Evolutionary conservation across 2,797 vertebrate species (phyloP).

Genomic region (Pseudomugil tenellus): DNA sequence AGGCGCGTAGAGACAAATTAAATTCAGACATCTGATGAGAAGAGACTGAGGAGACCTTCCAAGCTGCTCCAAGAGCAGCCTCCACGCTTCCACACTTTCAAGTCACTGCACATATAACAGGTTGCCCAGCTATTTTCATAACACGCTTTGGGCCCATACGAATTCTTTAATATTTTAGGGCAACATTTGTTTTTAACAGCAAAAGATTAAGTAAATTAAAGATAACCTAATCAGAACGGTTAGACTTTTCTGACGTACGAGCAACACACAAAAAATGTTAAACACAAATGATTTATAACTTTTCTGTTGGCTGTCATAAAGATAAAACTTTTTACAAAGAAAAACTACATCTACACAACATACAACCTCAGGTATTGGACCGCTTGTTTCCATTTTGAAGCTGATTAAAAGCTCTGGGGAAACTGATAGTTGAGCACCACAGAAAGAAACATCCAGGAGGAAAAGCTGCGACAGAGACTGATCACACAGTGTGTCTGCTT

Average conservation of each 20-base stretch:
- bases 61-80: slow-evolving; percentile 63
- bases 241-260: slow-evolving; percentile 13
- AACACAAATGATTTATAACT: slow-evolving; percentile 31
- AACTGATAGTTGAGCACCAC: slow-evolving; percentile 66
- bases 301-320: slow-evolving; percentile 49
- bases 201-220: slow-evolving; percentile 3
- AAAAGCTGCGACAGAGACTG: slow-evolving; percentile 45
- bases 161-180: slow-evolving; percentile 10
- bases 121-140: slow-evolving; percentile 63
- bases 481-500: slow-evolving; percentile 65
- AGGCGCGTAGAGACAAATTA: slow-evolving; percentile 79
- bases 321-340: slow-evolving; percentile 40
- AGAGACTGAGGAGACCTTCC: slow-evolving; percentile 74
- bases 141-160: slow-evolving; percentile 33
- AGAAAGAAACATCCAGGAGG: slow-evolving; percentile 61
- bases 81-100: slow-evolving; percentile 56
- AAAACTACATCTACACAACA: slow-evolving; percentile 48
- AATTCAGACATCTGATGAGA: slow-evolving; percentile 79
- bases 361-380: slow-evolving; percentile 66
- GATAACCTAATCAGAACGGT: not conserved
- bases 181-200: slow-evolving; percentile 7
- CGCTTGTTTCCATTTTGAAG: slow-evolving; percentile 80
- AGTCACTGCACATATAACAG: slow-evolving; percentile 66
- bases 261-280: slow-evolving; percentile 18
- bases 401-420: slow-evolving; percentile 71